These are phyloP conservation scores for Drosophila buzzatii DNA, from an alignment of 2,888 invertebrate species.

Conservation along the genomic window DNA sequence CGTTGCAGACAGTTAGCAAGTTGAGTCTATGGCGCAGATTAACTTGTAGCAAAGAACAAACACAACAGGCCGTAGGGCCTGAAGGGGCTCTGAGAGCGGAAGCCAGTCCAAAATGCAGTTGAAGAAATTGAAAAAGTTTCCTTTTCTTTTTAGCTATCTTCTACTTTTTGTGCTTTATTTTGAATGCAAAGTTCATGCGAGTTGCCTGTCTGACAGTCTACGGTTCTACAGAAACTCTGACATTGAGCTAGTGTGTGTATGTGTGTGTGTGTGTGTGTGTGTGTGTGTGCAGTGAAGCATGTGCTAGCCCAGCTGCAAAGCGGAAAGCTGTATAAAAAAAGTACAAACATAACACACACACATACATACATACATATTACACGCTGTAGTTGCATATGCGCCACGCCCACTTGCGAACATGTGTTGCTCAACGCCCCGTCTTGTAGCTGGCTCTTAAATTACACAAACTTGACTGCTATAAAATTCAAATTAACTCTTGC, in stretches of 20 bases:
- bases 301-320: conserved; percentile 39
- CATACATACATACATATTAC: conserved; percentile 19
- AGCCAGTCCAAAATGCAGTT: conserved; percentile 60
- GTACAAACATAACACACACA: conserved; percentile 20
- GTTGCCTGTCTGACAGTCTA: conserved; percentile 20
- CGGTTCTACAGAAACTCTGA: conserved; percentile 16
- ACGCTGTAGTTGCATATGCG: conserved; percentile 31
- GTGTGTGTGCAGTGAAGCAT: conserved; percentile 48
- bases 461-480: conserved; percentile 77
- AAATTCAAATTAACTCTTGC: conserved; percentile 79
- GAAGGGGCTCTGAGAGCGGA: background rate
- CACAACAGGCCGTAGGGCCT: conserved; percentile 24
- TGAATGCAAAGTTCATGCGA: conserved; percentile 60
- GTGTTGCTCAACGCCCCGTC: conserved; percentile 70
- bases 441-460: conserved; percentile 54
- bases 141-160: conserved; percentile 19
- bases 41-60: conserved; percentile 72
- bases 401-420: conserved; percentile 69
- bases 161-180: conserved; percentile 30
- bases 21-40: conserved; percentile 73
- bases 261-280: background rate
- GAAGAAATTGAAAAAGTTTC: conserved; percentile 79
- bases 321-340: conserved; percentile 42
- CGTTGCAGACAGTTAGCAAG: conserved; percentile 63
- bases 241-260: conserved; percentile 9